Percentiles rank a stretch among this genome's conserved stretches.
Conservation (phyloP, 2,888 invertebrate species). For the Protophormia terraenovae region DNA sequence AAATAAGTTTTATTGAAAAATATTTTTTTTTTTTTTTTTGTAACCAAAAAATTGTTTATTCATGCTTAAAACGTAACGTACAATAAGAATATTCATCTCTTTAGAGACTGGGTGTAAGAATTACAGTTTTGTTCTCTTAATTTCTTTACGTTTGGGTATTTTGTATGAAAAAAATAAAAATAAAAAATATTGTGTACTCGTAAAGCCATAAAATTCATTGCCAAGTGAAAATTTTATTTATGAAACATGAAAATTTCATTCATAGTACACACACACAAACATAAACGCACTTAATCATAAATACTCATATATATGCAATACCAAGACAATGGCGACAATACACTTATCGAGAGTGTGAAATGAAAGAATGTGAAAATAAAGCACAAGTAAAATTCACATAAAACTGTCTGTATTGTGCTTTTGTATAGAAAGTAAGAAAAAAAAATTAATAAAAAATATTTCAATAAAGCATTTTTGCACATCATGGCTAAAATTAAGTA, state of each 20-base stretch:
- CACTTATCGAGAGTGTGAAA: constrained; percentile 2
- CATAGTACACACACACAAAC: constrained; percentile 26
- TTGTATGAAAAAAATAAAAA: constrained; percentile 23
- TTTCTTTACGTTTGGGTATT: not conserved
- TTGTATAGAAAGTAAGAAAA: not conserved
- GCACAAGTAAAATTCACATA: constrained; percentile 3
- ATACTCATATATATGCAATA: not conserved
- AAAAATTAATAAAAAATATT: not conserved
- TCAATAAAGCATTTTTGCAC: not conserved
- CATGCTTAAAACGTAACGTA: constrained; percentile 31
- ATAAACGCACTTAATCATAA: not conserved
- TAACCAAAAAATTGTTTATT: constrained; percentile 38
- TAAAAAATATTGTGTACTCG: constrained; percentile 1
- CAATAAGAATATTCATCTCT: constrained; percentile 23
- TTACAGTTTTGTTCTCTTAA: not conserved
- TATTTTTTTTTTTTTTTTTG: not conserved
- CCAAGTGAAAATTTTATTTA: constrained; percentile 63
- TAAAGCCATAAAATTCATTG: constrained; percentile 64
- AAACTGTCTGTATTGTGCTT: constrained; percentile 16
- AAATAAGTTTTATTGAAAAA: constrained; percentile 9
- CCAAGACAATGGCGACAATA: constrained; percentile 8
- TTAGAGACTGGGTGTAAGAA: not conserved
- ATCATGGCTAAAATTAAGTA: constrained; percentile 39
- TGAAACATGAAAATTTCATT: constrained; percentile 64
- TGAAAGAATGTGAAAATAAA: not conserved